Percentiles rank a stretch among this genome's conserved stretches.
phyloP scores from a whole-genome alignment of 2,797 vertebrate species.

The Melanotaenia maccullochi region DNA sequence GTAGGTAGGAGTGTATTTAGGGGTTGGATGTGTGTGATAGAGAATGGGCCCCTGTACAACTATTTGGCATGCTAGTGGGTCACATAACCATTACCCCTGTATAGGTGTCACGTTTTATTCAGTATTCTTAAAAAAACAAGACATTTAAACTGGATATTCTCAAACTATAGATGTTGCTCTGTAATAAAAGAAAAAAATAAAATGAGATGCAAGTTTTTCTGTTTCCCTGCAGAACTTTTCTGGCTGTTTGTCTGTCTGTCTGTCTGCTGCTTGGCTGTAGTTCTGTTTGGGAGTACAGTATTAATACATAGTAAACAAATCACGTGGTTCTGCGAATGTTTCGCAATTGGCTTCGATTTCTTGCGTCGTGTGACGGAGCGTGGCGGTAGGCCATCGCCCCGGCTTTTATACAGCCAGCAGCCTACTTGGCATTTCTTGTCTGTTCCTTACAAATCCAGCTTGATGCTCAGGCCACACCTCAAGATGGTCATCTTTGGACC shows the following conservation, averaged over 20 bases:
- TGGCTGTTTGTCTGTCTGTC: constrained; percentile 56
- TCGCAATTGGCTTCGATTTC: constrained; percentile 80
- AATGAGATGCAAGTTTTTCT: constrained; percentile 65
- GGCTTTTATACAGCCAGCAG: constrained; percentile 78
- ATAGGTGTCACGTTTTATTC: constrained; percentile 16
- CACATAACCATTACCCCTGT: constrained; percentile 8
- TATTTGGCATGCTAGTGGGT: constrained; percentile 28
- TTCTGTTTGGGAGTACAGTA: constrained; percentile 75
- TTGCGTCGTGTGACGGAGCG: constrained; percentile 78
- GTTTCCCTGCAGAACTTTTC: constrained; percentile 57
- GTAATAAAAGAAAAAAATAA: constrained; percentile 12
- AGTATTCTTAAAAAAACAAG: constrained; percentile 23
- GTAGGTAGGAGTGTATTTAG: constrained; percentile 20
- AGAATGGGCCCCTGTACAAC: constrained; percentile 28
- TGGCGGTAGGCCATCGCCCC: constrained; percentile 75
- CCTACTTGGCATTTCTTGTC: constrained; percentile 68
- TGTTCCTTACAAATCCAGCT: constrained; percentile 62
- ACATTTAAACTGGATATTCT: constrained; percentile 3
- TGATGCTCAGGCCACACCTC: constrained; percentile 71
- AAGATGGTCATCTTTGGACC: constrained; percentile 78
- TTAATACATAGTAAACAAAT: constrained; percentile 73
- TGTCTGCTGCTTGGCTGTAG: constrained; percentile 66
- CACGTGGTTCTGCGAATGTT: constrained; percentile 77
- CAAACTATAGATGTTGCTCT: constrained; percentile 55
- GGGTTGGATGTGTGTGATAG: constrained; percentile 26